Evolutionary conservation across 2,113 vertebrate genomes (phyloP).

Genomic region (Microcebus ravelobensis): DNA sequence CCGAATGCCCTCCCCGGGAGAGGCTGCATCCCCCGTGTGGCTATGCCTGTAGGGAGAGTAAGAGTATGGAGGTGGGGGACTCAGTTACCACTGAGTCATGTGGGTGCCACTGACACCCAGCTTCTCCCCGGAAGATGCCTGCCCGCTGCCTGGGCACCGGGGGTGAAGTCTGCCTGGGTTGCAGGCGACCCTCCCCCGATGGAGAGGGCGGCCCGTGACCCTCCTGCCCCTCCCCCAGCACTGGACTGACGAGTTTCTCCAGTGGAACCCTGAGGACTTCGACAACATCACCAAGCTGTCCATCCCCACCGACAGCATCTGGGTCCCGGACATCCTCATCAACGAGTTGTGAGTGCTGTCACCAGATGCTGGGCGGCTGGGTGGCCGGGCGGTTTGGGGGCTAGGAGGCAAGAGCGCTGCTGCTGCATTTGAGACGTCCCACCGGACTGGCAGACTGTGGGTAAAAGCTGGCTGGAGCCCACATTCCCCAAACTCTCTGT

Average conservation of each 20-base stretch:
- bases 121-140: neutral
- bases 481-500: neutral
- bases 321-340: slow-evolving; percentile 98
- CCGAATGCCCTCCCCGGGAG: fast-evolving
- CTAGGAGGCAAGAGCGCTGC: fast-evolving
- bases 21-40: neutral
- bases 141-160: neutral
- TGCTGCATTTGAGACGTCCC: neutral
- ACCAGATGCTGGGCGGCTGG: fast-evolving
- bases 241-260: slow-evolving; percentile 96
- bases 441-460: neutral
- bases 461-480: neutral
- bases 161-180: neutral
- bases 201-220: neutral
- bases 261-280: slow-evolving; percentile 93
- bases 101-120: neutral
- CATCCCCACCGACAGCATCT: slow-evolving; percentile 92
- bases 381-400: fast-evolving
- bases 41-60: fast-evolving
- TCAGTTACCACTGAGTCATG: neutral
- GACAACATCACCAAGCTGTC: slow-evolving; percentile 95
- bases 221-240: slow-evolving; percentile 82
- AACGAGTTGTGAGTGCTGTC: slow-evolving; percentile 95
- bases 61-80: too few relatives aligned
- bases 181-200: fast-evolving